Evolutionary conservation across 1,140 invertebrate species (phyloP).

Genomic region (Eufriesea mexicana): DNA sequence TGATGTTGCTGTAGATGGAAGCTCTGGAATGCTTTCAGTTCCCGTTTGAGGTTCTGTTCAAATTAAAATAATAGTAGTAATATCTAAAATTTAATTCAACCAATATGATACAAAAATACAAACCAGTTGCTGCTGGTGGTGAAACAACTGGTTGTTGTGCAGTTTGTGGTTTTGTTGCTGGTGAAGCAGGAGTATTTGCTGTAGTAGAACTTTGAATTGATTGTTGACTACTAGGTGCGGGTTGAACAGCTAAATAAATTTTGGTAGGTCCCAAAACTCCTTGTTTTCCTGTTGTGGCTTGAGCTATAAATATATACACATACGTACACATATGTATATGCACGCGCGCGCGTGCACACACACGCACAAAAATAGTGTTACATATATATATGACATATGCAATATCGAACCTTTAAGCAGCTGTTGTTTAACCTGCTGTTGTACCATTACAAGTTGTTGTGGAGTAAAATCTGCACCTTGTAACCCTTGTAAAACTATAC

Average conservation of each 20-base stretch:
- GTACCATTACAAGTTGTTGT: slow-evolving; percentile 90
- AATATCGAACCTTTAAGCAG: slow-evolving; percentile 87
- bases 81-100: background rate
- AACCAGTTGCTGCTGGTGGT: slow-evolving; percentile 49
- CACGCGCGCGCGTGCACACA: no score
- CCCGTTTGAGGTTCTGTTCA: slow-evolving; percentile 50
- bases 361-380: background rate
- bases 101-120: background rate
- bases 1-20: slow-evolving; percentile 48
- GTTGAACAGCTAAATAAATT: slow-evolving; percentile 92
- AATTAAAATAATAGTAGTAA: slow-evolving; percentile 11
- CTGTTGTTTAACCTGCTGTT: slow-evolving; percentile 94
- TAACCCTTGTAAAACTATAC: slow-evolving; percentile 92
- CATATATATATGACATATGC: slow-evolving; percentile 18
- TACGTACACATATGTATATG: background rate
- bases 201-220: slow-evolving; percentile 66
- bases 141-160: slow-evolving; percentile 53
- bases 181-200: slow-evolving; percentile 55
- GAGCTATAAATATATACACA: slow-evolving; percentile 82
- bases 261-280: slow-evolving; percentile 92
- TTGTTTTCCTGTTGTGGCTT: slow-evolving; percentile 91
- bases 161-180: slow-evolving; percentile 46
- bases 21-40: slow-evolving; percentile 62
- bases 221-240: slow-evolving; percentile 74
- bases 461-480: slow-evolving; percentile 91